These are phyloP conservation scores for Ceratina japonica DNA, from an alignment of 1,140 invertebrate genomes.

Conservation along the genomic window DNA sequence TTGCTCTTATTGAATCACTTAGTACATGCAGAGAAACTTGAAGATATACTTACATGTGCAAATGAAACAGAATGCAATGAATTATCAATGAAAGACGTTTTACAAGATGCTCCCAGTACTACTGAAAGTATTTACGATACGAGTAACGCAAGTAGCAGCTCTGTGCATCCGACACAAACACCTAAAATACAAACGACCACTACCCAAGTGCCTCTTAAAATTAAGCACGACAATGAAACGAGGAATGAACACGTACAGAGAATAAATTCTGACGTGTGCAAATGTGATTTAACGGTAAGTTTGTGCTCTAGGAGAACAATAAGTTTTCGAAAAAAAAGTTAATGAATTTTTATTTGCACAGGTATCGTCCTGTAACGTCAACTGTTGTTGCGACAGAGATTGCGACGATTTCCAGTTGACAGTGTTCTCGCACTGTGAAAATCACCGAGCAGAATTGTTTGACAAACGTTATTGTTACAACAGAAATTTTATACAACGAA, in stretches of 20 bases:
- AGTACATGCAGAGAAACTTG: slow-evolving; percentile 35
- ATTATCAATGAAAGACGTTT: slow-evolving; percentile 20
- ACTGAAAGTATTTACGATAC: slow-evolving; percentile 12
- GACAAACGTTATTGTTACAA: slow-evolving; percentile 76
- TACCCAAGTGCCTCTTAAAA: slow-evolving; percentile 7
- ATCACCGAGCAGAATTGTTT: slow-evolving; percentile 69
- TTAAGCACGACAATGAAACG: slow-evolving; percentile 44
- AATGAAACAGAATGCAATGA: slow-evolving; percentile 64
- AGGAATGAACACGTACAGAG: slow-evolving; percentile 52
- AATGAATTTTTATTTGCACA: slow-evolving; percentile 33
- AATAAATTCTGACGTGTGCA: slow-evolving; percentile 66
- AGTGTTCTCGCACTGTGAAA: slow-evolving; percentile 72
- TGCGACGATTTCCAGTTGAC: slow-evolving; percentile 72
- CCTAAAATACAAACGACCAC: slow-evolving; percentile 11
- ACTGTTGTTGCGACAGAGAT: slow-evolving; percentile 77
- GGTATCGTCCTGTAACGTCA: slow-evolving; percentile 71
- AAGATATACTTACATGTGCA: slow-evolving; percentile 58
- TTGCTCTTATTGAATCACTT: slow-evolving; percentile 15
- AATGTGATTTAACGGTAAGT: slow-evolving; percentile 73
- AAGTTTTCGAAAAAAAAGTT: too few species aligned
- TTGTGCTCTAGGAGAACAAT: slow-evolving; percentile 82
- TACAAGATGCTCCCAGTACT: slow-evolving; percentile 17
- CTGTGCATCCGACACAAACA: slow-evolving; percentile 20
- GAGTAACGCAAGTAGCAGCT: slow-evolving; percentile 18
- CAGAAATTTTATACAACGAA: slow-evolving; percentile 73